Evolutionary conservation across 2,113 vertebrate genomes (phyloP).

Genomic region (Oryzias celebensis): DNA sequence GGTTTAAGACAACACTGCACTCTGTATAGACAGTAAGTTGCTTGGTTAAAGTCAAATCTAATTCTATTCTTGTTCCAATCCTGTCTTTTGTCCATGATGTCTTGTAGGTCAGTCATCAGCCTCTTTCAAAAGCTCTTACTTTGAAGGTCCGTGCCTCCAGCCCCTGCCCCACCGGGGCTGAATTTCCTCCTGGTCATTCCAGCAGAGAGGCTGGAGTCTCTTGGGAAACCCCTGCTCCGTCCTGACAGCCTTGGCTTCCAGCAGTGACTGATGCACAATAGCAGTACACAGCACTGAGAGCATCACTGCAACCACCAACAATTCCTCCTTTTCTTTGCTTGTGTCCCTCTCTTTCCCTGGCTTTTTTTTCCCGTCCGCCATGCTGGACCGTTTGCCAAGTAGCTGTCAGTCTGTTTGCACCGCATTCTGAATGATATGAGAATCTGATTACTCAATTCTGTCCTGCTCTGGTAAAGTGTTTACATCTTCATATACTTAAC

Average conservation of each 20-base stretch:
- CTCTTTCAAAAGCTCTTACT: slow-evolving; percentile 4
- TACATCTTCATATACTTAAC: background rate
- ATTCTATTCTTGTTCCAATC: background rate
- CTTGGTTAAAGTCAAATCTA: too few relatives aligned
- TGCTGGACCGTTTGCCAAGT: slow-evolving; percentile 31
- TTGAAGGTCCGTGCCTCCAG: slow-evolving; percentile 28
- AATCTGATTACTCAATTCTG: slow-evolving; percentile 48
- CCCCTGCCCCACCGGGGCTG: slow-evolving; percentile 30
- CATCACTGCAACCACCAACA: slow-evolving; percentile 55
- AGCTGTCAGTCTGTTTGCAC: slow-evolving; percentile 51
- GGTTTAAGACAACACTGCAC: too few relatives aligned
- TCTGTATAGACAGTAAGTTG: too few relatives aligned
- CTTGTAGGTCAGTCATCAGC: background rate
- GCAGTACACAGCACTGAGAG: slow-evolving; percentile 56
- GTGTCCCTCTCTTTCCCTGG: slow-evolving; percentile 2
- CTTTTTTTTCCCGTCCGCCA: slow-evolving; percentile 22
- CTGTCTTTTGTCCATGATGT: background rate
- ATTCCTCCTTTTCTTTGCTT: slow-evolving; percentile 32
- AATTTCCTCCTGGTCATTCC: slow-evolving; percentile 80
- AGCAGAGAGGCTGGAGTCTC: slow-evolving; percentile 78
- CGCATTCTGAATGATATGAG: slow-evolving; percentile 48
- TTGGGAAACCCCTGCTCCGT: slow-evolving; percentile 80
- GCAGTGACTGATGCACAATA: slow-evolving; percentile 83
- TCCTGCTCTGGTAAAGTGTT: slow-evolving; percentile 21
- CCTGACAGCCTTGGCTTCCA: slow-evolving; percentile 74